Evolutionary conservation across 2,888 invertebrate genomes (phyloP), one percentile per base, ranked within the genome.

Genomic region (Doris montereyensis): DNA sequence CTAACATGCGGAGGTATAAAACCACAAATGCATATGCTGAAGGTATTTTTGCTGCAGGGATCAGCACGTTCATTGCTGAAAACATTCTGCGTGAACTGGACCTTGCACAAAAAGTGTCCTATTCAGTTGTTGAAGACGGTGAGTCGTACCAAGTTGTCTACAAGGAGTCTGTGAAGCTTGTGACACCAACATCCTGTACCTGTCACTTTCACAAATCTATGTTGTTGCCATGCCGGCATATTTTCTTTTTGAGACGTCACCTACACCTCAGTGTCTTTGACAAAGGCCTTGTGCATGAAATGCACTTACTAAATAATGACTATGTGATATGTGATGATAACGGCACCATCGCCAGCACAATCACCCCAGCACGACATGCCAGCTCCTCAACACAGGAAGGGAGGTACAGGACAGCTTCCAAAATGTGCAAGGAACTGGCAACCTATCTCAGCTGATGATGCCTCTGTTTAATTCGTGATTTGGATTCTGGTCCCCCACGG

Each of bases 301-400:
- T 35, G 35, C 35, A 71, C 71, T 71, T 71, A 21, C 24, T 71
- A 35, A 21, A 24, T 8, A 5, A 10, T 41, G 35, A 71, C 21
- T 17, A 35, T n/a, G 13, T 2, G n/a, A 26, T 30, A 67, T 5
- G 34, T 21, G 2, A n/a, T 30, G 35, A n/a, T 3, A 21, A 2
- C 35, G 35, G 71, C 35, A 71, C 71, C 4, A 35, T 71, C 8
- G 4, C 35, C 4, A 71, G 71, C 24, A n/a, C 71, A 34, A 35
- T 71, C 13, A 10, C 28, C 24, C 52, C 17, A 57, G 73, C 28
- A 73, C 52, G 73, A 26, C 73, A 21, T 26, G 2, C 52, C 52
- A 52, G n/a, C 28, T 57, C 57, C 3, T 73, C 73, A 17, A 73
- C 73, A 10, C 73, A 73, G 73, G 73, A 73, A 73, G 73, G 73